Evolutionary conservation across 1,140 invertebrate genomes (phyloP).

Genomic region (Brachionus asplanchnoidis): DNA sequence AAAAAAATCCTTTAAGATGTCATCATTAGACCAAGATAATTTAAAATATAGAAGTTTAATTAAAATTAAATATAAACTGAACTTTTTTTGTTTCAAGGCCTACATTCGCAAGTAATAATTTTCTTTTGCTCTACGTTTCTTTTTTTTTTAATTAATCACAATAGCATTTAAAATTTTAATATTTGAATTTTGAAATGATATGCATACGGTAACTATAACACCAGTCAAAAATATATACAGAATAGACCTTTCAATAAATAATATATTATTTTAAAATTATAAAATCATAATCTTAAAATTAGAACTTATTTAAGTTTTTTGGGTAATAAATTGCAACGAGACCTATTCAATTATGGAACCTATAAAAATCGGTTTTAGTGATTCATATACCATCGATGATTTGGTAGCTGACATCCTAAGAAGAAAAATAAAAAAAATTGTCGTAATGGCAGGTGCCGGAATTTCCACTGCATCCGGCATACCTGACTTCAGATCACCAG

Average conservation of each 20-base stretch:
- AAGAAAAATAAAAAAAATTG: constrained; percentile 71
- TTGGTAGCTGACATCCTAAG: background rate
- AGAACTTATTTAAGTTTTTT: background rate
- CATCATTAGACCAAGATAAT: background rate
- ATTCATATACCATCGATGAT: background rate
- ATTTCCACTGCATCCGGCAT: constrained; percentile 68
- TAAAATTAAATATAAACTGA: background rate
- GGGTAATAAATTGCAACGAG: background rate
- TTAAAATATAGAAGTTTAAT: background rate
- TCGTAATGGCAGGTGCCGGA: constrained; percentile 86
- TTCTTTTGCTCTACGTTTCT: too few species aligned
- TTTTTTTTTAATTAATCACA: too few species aligned
- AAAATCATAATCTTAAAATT: background rate
- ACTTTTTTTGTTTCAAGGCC: too few species aligned
- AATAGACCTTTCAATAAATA: background rate
- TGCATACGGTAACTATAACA: background rate
- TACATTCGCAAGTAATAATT: too few species aligned
- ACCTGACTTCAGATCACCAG: constrained; percentile 34
- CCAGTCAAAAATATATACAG: background rate
- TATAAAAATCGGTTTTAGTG: background rate
- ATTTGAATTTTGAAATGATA: background rate
- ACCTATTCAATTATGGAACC: background rate
- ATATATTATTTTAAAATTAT: background rate
- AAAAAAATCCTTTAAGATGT: background rate
- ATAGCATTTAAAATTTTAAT: background rate